Conservation (phyloP, 1,140 invertebrate genomes). For the Brachionus sp. region DNA sequence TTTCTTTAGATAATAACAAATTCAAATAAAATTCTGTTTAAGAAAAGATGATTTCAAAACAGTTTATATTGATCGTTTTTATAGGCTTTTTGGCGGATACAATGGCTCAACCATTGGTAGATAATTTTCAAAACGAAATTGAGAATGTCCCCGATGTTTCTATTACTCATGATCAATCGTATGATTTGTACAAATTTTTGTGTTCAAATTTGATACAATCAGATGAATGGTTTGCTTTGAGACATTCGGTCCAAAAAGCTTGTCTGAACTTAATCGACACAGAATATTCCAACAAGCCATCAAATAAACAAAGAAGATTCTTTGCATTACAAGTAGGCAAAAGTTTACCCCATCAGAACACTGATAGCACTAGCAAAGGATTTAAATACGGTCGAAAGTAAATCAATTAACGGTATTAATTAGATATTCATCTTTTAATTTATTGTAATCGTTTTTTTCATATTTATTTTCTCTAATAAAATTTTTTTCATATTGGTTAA, state of each 20-base stretch:
- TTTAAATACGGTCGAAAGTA: constrained; percentile 41
- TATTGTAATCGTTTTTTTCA: background rate
- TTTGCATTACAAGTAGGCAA: constrained; percentile 41
- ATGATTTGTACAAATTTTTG: background rate
- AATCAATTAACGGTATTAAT: background rate
- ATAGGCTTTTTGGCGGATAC: background rate
- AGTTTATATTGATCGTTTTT: background rate
- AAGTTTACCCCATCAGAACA: background rate
- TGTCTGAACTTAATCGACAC: background rate
- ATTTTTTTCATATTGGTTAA: background rate
- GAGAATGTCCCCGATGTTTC: background rate
- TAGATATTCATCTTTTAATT: background rate
- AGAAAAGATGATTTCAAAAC: background rate
- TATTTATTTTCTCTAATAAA: background rate
- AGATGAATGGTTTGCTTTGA: background rate
- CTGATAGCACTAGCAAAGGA: constrained; percentile 1
- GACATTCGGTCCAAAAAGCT: background rate
- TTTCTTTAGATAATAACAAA: background rate
- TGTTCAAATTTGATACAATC: background rate
- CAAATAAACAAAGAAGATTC: background rate
- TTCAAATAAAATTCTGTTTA: background rate
- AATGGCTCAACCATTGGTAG: background rate
- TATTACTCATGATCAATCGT: background rate
- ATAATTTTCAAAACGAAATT: background rate
- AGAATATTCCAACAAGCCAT: background rate